Percentiles rank a stretch among this genome's conserved stretches.
phyloP scores from a whole-genome alignment of 2,888 invertebrate species.

The Sphaeridia pumilis region DNA sequence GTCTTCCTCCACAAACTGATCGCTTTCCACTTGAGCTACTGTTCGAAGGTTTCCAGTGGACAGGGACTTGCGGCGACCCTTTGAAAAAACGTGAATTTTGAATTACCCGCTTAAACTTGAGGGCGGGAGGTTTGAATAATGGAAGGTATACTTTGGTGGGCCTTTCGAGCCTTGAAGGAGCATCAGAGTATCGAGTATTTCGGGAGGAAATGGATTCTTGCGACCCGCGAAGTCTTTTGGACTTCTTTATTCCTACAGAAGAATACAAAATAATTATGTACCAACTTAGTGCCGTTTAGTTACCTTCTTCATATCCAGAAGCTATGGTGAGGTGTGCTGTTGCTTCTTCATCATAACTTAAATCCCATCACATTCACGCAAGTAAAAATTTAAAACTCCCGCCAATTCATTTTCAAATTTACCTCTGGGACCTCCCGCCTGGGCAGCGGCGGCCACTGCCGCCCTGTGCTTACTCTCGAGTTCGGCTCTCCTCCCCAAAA shows the following conservation, averaged over 20 bases:
- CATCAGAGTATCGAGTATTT: conserved; percentile 18
- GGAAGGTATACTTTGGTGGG: neutral
- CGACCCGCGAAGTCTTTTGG: conserved; percentile 23
- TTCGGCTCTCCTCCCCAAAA: conserved; percentile 11
- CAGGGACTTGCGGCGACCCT: conserved; percentile 36
- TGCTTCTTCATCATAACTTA: neutral
- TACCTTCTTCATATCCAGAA: too few species aligned
- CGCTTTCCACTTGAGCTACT: conserved; percentile 36
- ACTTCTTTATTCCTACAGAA: neutral
- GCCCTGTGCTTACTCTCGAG: neutral
- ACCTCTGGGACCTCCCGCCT: neutral
- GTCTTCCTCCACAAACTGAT: conserved; percentile 41
- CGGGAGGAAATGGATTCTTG: conserved; percentile 33
- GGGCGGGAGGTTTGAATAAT: neutral
- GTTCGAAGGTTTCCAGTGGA: conserved; percentile 36
- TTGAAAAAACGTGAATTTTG: too few species aligned
- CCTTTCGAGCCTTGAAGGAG: conserved; percentile 19
- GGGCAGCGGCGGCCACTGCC: too few species aligned
- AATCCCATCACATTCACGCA: too few species aligned
- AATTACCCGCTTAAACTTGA: neutral
- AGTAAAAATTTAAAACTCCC: too few species aligned
- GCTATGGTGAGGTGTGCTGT: too few species aligned
- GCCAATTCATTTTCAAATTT: too few species aligned
- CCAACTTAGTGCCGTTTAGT: neutral
- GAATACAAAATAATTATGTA: neutral